A percentile compares a stretch with the other conserved stretches of the same genome.
phyloP scores from a whole-genome alignment of 2,888 invertebrate species.

The Poecilus cupreus region DNA sequence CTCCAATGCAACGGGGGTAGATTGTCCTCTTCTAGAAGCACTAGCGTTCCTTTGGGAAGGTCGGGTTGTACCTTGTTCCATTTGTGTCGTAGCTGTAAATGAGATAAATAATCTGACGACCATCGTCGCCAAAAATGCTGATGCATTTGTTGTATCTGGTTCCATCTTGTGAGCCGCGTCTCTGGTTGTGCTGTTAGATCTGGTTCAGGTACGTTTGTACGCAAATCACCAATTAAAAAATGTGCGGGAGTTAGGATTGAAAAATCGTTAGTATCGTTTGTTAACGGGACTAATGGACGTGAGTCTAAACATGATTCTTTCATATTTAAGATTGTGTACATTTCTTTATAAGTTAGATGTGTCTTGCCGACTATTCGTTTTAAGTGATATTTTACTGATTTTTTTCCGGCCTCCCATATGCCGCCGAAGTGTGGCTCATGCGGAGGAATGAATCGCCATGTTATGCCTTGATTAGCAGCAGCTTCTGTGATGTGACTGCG shows the following conservation, averaged over 20 bases:
- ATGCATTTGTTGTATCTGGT: too few species aligned
- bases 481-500: background rate
- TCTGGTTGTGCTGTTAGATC: background rate
- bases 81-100: background rate
- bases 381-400: too few species aligned
- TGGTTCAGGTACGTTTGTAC: conserved; percentile 2
- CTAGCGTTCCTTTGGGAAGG: background rate
- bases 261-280: conserved; percentile 61
- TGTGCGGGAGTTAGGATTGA: conserved; percentile 3
- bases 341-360: too few species aligned
- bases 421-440: too few species aligned
- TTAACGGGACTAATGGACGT: conserved; percentile 46
- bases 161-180: background rate
- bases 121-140: too few species aligned
- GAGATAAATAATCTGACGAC: too few species aligned
- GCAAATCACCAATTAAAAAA: background rate
- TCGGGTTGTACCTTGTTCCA: background rate
- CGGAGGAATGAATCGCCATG: too few species aligned
- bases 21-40: conserved; percentile 1
- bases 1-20: background rate
- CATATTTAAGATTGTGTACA: conserved; percentile 55
- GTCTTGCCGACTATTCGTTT: background rate
- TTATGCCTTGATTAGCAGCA: background rate
- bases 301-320: conserved; percentile 61
- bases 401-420: conserved; percentile 62